These are phyloP conservation scores for Oxyteleia sp. DNA, from an alignment of 2,888 invertebrate genomes.

Conservation along the genomic window DNA sequence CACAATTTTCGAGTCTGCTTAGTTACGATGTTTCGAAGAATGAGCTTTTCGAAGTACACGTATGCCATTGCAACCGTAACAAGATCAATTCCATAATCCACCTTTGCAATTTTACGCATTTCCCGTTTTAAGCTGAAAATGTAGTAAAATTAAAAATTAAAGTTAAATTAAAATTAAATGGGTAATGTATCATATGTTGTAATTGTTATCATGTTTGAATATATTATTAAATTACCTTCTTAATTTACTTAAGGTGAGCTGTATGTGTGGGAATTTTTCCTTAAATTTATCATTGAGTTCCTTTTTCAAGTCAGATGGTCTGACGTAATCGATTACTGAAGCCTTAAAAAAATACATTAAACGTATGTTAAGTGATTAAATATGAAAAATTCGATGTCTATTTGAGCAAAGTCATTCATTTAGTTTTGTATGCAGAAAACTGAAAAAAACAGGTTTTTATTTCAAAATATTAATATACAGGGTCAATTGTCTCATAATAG, in stretches of 20 bases:
- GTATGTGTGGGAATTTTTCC: conserved; percentile 97
- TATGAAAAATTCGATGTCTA: too few species aligned
- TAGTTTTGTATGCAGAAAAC: too few species aligned
- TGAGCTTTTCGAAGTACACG: conserved; percentile 99
- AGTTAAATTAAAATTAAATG: too few species aligned
- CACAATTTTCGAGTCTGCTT: conserved; percentile 98
- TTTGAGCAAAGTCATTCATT: too few species aligned
- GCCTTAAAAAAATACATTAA: conserved; percentile 89
- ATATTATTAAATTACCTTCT: conserved; percentile 91
- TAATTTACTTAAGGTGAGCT: conserved; percentile 97
- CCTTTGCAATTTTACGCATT: conserved; percentile 96
- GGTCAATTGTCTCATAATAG: too few species aligned
- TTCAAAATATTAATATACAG: too few species aligned
- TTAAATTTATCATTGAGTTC: conserved; percentile 98
- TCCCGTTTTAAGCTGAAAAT: conserved; percentile 95
- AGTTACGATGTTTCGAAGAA: conserved; percentile 96
- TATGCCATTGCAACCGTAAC: conserved; percentile 98
- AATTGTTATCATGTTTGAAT: conserved; percentile 1
- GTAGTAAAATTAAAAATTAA: too few species aligned
- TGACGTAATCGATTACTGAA: conserved; percentile 98
- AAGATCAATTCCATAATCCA: conserved; percentile 94
- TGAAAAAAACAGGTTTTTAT: too few species aligned
- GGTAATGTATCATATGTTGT: too few species aligned
- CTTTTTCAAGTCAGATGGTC: conserved; percentile 98
- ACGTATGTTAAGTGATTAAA: too few species aligned